phyloP scores from a whole-genome alignment of 2,888 invertebrate genomes.

The Eupithecia subumbrata region DNA sequence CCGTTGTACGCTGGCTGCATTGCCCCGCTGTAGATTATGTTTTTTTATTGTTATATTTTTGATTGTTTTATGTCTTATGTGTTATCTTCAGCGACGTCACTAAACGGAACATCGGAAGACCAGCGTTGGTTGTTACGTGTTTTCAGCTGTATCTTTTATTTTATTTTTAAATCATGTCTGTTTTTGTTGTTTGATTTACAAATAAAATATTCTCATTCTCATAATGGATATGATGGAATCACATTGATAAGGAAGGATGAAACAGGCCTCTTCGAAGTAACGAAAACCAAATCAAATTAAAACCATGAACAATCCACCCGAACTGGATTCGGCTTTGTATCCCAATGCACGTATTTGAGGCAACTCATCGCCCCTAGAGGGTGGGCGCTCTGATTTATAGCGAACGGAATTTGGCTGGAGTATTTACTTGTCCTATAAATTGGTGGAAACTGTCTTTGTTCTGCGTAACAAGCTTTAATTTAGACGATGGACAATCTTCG shows the following conservation, averaged over 20 bases:
- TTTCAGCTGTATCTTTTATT: too few relatives aligned
- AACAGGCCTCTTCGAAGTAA: neutral
- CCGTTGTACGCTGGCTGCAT: too few relatives aligned
- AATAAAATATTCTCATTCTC: too few relatives aligned
- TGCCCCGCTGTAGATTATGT: too few relatives aligned
- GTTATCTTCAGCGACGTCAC: too few relatives aligned
- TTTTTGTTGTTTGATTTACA: too few relatives aligned
- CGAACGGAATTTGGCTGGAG: constrained; percentile 36
- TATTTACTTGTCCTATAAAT: constrained; percentile 37
- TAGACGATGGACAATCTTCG: constrained; percentile 12
- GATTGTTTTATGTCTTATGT: too few relatives aligned
- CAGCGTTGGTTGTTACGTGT: too few relatives aligned
- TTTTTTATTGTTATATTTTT: too few relatives aligned
- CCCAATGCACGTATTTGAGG: constrained; percentile 40
- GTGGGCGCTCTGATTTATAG: constrained; percentile 39
- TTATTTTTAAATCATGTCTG: too few relatives aligned
- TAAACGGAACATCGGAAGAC: too few relatives aligned
- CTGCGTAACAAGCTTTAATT: constrained; percentile 24
- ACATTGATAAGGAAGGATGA: neutral
- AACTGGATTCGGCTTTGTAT: constrained; percentile 23
- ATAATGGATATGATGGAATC: too few relatives aligned
- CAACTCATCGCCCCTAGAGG: constrained; percentile 34
- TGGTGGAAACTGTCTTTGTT: constrained; percentile 22
- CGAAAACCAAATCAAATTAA: neutral
- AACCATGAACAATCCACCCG: neutral